These are phyloP conservation scores for Perithous albicinctus DNA, from an alignment of 2,888 invertebrate genomes.

Conservation along the genomic window DNA sequence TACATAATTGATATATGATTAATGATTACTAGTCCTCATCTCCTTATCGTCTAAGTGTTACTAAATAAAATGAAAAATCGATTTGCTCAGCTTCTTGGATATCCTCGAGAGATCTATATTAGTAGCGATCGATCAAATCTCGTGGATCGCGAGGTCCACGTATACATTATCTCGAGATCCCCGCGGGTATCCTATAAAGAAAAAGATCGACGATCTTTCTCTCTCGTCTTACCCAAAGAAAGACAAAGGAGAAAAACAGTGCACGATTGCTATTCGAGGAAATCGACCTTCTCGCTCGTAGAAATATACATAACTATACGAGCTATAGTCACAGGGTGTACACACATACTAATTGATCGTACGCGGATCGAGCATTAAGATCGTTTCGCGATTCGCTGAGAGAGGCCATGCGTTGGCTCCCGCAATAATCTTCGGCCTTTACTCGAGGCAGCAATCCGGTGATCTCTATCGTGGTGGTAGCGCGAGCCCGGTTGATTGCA, in stretches of 20 bases:
- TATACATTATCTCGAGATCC: slow-evolving; percentile 6
- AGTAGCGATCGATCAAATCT: slow-evolving; percentile 33
- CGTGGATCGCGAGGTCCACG: background rate
- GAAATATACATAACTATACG: slow-evolving; percentile 24
- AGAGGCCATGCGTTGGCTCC: slow-evolving; percentile 24
- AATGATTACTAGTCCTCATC: background rate
- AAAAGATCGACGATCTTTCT: slow-evolving; percentile 11
- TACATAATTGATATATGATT: background rate
- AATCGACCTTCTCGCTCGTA: slow-evolving; percentile 27
- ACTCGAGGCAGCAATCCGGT: slow-evolving; percentile 53
- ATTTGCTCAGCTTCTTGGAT: background rate
- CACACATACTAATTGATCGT: slow-evolving; percentile 66
- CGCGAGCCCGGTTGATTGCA: slow-evolving; percentile 69
- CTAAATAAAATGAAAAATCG: slow-evolving; percentile 23
- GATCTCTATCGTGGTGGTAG: slow-evolving; percentile 71
- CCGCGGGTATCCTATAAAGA: slow-evolving; percentile 10
- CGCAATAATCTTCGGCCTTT: slow-evolving; percentile 23
- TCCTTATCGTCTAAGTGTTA: background rate
- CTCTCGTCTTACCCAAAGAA: background rate
- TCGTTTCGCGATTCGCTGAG: slow-evolving; percentile 65
- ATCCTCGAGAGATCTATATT: slow-evolving; percentile 28
- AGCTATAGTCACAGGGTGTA: slow-evolving; percentile 44
- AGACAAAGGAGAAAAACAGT: slow-evolving; percentile 15
- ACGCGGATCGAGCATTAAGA: slow-evolving; percentile 70
- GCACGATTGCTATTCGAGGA: slow-evolving; percentile 44